A percentile compares a stretch with the other conserved stretches of the same genome.
Conservation (phyloP, 2,113 vertebrate genomes). For the Etia nguti region DNA sequence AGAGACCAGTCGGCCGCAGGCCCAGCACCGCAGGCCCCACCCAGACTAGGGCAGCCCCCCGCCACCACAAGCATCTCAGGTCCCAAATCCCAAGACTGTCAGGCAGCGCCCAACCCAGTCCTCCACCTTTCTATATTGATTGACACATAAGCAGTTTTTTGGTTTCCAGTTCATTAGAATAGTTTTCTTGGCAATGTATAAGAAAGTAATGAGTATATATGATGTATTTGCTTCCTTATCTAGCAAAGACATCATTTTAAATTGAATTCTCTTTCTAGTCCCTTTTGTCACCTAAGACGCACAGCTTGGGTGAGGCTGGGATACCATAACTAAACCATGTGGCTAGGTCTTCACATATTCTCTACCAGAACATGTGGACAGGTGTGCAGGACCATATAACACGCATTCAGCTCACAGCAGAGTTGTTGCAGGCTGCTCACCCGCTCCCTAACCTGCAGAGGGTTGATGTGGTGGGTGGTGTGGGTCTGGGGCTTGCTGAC, state of each 20-base stretch:
- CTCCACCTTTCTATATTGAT: neutral
- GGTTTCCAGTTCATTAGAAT: neutral
- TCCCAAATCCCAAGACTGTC: too few species aligned
- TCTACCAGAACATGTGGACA: neutral
- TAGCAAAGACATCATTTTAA: neutral
- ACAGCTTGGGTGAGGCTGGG: neutral
- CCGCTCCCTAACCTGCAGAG: too few species aligned
- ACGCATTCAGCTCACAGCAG: neutral
- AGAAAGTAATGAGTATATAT: neutral
- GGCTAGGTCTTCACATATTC: neutral
- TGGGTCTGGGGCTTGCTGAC: neutral
- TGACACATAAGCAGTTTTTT: neutral
- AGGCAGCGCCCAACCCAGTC: too few species aligned
- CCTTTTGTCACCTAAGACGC: too few species aligned
- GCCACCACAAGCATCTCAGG: too few species aligned
- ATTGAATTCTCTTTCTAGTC: neutral
- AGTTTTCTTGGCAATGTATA: neutral
- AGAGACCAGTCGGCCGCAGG: too few species aligned
- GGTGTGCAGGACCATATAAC: neutral
- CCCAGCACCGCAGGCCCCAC: too few species aligned
- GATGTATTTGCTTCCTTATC: neutral
- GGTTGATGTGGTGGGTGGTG: neutral
- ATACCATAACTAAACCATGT: neutral
- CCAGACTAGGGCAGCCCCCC: too few species aligned
- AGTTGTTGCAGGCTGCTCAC: neutral